A percentile compares a stretch with the other conserved stretches of the same genome.
Conservation (phyloP, 2,888 invertebrate species). For the Aleiodes alternator region DNA sequence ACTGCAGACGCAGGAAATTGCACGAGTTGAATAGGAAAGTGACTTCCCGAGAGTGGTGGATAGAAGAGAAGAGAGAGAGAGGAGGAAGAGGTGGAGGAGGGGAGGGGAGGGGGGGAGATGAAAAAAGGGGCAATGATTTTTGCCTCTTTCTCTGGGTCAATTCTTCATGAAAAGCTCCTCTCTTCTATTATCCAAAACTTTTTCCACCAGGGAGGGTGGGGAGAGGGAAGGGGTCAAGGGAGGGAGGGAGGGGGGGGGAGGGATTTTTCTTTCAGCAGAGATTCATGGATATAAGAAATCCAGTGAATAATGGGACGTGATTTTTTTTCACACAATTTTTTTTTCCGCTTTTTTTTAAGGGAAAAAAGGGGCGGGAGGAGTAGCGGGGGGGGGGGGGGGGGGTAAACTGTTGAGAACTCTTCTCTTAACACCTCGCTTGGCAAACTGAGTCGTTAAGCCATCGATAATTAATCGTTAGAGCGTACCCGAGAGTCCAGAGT, state of each 20-base stretch:
- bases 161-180: not conserved
- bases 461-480: conserved; percentile 54
- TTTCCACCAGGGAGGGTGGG: not conserved
- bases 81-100: too few relatives aligned
- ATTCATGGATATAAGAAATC: conserved; percentile 9
- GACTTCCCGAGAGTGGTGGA: too few relatives aligned
- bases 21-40: conserved; percentile 14
- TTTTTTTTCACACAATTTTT: not conserved
- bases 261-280: not conserved
- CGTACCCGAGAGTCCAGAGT: conserved; percentile 43
- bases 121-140: not conserved
- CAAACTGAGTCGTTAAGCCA: conserved; percentile 34
- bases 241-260: too few relatives aligned
- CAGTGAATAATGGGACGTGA: not conserved
- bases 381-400: not conserved
- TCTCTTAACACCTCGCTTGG: conserved; percentile 30
- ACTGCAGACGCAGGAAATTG: conserved; percentile 39
- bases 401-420: conserved; percentile 29
- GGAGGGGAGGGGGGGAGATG: too few relatives aligned
- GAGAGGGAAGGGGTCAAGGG: too few relatives aligned
- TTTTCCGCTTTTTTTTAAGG: not conserved
- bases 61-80: not conserved
- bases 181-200: conserved; percentile 15
- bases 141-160: not conserved
- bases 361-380: not conserved